A percentile compares a stretch with the other conserved stretches of the same genome.
These are phyloP conservation scores for Eulemur rufifrons DNA, from an alignment of 2,113 vertebrate genomes.

Conservation along the genomic window DNA sequence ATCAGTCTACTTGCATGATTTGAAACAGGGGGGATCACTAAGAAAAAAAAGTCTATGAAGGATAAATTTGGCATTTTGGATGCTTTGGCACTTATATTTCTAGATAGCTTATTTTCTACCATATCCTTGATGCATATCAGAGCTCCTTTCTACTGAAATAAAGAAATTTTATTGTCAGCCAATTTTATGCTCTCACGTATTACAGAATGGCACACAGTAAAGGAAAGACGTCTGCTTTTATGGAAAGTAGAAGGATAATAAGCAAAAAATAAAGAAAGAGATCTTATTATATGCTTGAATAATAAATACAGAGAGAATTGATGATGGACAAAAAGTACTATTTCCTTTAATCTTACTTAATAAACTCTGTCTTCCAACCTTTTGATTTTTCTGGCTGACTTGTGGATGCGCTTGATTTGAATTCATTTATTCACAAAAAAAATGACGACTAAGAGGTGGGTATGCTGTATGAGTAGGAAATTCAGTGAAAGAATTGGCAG, in stretches of 20 bases:
- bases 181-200: not conserved
- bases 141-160: not conserved
- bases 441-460: not conserved
- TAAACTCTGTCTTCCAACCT: not conserved
- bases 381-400: conserved; percentile 49
- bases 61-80: not conserved
- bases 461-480: not conserved
- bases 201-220: not conserved
- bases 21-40: not conserved
- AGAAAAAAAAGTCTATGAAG: not conserved
- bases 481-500: not conserved
- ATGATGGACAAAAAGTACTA: not conserved
- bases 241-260: not conserved
- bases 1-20: not conserved
- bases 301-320: not conserved
- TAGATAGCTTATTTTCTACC: not conserved
- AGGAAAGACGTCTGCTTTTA: not conserved
- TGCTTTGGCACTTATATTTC: not conserved
- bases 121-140: not conserved
- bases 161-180: not conserved
- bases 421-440: not conserved
- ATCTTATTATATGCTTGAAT: not conserved
- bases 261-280: not conserved
- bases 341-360: conserved; percentile 27
- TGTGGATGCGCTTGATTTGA: not conserved